phyloP scores from a whole-genome alignment of 2,888 invertebrate genomes.

The Pecten maximus region DNA sequence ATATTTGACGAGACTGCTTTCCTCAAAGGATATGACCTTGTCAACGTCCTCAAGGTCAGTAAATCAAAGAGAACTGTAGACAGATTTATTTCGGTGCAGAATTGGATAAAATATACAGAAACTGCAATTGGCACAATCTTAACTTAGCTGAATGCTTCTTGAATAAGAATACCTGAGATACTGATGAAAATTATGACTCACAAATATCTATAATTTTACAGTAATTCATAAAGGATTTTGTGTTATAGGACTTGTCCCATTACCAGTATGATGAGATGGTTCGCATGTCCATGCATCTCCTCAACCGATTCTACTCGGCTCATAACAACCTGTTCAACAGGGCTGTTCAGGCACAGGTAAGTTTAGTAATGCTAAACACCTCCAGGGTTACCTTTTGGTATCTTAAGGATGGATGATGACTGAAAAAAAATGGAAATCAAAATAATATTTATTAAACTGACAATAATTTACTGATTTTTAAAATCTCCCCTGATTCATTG shows the following conservation, averaged over 20 bases:
- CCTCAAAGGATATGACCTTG: slow-evolving; percentile 71
- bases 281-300: slow-evolving; percentile 76
- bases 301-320: slow-evolving; percentile 77
- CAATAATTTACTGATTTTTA: background rate
- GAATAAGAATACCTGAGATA: too few species aligned
- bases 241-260: slow-evolving; percentile 76
- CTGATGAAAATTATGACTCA: too few species aligned
- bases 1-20: slow-evolving; percentile 76
- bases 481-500: background rate
- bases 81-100: too few species aligned
- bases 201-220: too few species aligned
- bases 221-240: too few species aligned
- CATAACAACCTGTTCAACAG: slow-evolving; percentile 75
- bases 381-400: background rate
- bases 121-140: too few species aligned
- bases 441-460: background rate
- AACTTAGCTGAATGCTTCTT: too few species aligned
- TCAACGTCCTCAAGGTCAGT: slow-evolving; percentile 74
- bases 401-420: background rate
- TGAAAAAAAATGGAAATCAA: background rate
- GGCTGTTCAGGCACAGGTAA: slow-evolving; percentile 80
- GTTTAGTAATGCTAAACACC: background rate
- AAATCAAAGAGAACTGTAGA: too few species aligned
- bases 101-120: too few species aligned
- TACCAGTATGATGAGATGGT: slow-evolving; percentile 81